Evolutionary conservation across 2,113 vertebrate species (phyloP).

Genomic region (Ceuthmochares aereus): DNA sequence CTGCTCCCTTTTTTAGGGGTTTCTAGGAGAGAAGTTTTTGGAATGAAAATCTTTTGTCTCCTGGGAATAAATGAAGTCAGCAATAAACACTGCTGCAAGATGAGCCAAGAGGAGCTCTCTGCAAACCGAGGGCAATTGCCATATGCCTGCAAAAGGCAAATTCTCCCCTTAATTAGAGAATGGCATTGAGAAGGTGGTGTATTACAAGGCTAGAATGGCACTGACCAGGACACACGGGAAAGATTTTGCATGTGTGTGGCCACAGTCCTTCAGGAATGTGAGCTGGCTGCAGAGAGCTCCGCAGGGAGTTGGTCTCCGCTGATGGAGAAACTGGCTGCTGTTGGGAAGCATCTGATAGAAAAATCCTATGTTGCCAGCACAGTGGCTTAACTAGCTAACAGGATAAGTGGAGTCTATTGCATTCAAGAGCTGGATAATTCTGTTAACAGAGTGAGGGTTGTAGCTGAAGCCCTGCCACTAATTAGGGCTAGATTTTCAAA

Average conservation of each 20-base stretch:
- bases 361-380: not conserved
- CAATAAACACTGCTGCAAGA: not conserved
- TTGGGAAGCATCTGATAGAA: not conserved
- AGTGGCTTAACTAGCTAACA: constrained; percentile 26
- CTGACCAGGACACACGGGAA: accelerated
- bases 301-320: not conserved
- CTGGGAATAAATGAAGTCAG: not conserved
- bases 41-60: not conserved
- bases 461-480: constrained; percentile 18
- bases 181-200: not conserved
- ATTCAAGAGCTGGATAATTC: constrained; percentile 40
- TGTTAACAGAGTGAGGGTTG: not conserved
- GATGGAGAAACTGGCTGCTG: not conserved
- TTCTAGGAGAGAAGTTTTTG: not conserved
- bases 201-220: not conserved
- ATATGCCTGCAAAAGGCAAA: not conserved
- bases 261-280: not conserved
- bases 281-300: accelerated
- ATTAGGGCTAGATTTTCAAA: constrained; percentile 32
- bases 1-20: not conserved
- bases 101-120: not conserved
- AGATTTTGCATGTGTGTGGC: not conserved
- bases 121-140: not conserved
- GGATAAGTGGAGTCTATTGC: constrained; percentile 26
- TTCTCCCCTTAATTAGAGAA: not conserved